phyloP scores from a whole-genome alignment of 2,888 invertebrate genomes.

The Tupiocoris notatus region DNA sequence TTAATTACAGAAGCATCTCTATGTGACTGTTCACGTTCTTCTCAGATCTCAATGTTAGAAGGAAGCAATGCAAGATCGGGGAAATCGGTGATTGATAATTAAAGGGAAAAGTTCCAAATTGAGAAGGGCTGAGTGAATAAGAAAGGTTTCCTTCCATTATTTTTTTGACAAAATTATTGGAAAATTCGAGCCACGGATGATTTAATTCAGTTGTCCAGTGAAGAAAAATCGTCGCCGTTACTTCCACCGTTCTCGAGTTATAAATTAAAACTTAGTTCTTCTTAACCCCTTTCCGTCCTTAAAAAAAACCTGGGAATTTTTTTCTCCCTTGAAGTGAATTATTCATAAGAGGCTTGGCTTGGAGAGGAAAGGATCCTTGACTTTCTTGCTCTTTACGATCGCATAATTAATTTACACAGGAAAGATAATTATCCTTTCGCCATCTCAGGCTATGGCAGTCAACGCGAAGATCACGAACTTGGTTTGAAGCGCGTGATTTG shows the following conservation, averaged over 20 bases:
- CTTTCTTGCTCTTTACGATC: neutral
- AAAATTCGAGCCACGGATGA: neutral
- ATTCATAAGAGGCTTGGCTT: neutral
- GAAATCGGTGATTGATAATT: no score
- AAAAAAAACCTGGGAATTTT: neutral
- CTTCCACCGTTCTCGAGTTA: neutral
- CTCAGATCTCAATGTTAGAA: no score
- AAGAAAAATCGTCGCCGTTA: conserved; percentile 1
- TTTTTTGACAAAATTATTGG: neutral
- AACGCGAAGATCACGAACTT: no score
- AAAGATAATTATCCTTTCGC: neutral
- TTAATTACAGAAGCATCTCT: no score
- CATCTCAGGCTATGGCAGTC: no score
- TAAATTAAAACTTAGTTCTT: conserved; percentile 3
- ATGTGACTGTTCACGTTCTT: no score
- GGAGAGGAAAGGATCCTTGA: neutral
- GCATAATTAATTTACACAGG: conserved; percentile 17
- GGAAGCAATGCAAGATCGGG: no score
- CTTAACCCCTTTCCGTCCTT: neutral
- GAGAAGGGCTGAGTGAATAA: no score
- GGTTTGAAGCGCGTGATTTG: no score
- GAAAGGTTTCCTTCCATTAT: no score
- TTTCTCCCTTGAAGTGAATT: conserved; percentile 1
- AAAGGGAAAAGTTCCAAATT: no score
- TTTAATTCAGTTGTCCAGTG: neutral